Evolutionary conservation across 2,113 vertebrate genomes (phyloP).

Genomic region (Pygoscelis adeliae): DNA sequence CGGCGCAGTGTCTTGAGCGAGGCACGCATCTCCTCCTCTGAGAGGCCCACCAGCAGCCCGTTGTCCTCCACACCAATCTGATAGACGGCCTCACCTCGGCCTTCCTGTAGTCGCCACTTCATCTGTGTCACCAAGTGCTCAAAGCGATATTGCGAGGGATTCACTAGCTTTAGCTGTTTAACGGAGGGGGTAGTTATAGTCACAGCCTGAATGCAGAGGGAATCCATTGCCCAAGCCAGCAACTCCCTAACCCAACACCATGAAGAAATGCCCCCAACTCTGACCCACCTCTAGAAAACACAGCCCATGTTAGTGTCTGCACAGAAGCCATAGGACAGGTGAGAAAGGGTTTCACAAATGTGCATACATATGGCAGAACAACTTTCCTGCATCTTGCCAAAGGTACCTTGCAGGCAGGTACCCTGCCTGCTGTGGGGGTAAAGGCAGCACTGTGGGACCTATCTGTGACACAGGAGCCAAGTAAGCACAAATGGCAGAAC

Average conservation of each 20-base stretch:
- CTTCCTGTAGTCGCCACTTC: conserved; percentile 98
- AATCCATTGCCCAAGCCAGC: background rate
- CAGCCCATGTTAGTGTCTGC: background rate
- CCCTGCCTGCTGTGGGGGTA: background rate
- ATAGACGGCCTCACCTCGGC: conserved; percentile 95
- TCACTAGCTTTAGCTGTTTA: conserved; percentile 91
- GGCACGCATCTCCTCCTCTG: conserved; percentile 92
- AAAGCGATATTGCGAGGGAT: conserved; percentile 95
- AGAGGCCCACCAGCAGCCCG: conserved; percentile 92
- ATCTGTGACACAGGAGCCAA: background rate
- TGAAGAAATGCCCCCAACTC: background rate
- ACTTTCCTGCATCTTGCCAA: background rate
- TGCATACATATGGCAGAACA: background rate
- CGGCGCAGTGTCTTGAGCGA: conserved; percentile 92
- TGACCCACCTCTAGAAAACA: background rate
- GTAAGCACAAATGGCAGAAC: background rate
- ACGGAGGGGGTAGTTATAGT: background rate
- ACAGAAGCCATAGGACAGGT: background rate
- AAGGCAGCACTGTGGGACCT: background rate
- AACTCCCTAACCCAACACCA: background rate
- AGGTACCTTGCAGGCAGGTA: background rate
- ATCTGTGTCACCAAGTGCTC: conserved; percentile 98
- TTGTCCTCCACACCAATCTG: conserved; percentile 99
- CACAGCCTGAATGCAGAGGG: background rate
- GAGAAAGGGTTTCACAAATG: background rate